phyloP scores from a whole-genome alignment of 2,113 vertebrate genomes.

The Astur gentilis region DNA sequence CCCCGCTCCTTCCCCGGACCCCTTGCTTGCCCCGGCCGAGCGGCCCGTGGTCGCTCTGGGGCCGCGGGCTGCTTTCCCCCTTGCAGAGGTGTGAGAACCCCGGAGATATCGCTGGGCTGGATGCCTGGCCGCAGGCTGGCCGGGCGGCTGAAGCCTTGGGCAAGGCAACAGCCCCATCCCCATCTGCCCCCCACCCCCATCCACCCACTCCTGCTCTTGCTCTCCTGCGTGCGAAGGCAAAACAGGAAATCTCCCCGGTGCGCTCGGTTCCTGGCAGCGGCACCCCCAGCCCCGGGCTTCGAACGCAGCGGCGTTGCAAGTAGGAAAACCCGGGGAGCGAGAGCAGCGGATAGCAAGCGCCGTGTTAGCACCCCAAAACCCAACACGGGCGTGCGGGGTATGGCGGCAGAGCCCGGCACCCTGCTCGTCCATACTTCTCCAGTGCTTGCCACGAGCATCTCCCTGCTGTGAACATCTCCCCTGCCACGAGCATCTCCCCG shows the following conservation, averaged over 20 bases:
- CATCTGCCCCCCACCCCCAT: fast-evolving
- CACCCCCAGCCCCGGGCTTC: not conserved
- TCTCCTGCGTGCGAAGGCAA: not conserved
- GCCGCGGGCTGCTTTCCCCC: not conserved
- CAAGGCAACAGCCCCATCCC: too few relatives aligned
- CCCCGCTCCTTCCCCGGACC: not conserved
- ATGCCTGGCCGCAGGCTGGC: not conserved
- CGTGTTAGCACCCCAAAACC: not conserved
- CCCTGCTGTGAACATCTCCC: not conserved
- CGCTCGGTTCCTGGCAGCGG: fast-evolving
- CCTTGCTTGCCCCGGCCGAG: too few relatives aligned
- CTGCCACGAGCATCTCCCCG: not conserved
- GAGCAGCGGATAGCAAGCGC: not conserved
- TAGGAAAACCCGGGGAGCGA: not conserved
- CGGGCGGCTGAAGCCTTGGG: too few relatives aligned
- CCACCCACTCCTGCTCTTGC: not conserved
- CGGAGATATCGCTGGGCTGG: not conserved
- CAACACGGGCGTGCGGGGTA: fast-evolving
- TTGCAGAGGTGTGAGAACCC: not conserved
- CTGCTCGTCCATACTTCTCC: fast-evolving
- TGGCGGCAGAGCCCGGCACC: not conserved
- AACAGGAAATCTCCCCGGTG: not conserved
- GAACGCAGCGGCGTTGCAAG: not conserved
- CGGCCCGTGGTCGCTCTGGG: not conserved
- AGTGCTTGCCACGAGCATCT: not conserved